Base-by-base conservation (phyloP, 2,888 invertebrate species). In the Drosophila longiperda region DNA sequence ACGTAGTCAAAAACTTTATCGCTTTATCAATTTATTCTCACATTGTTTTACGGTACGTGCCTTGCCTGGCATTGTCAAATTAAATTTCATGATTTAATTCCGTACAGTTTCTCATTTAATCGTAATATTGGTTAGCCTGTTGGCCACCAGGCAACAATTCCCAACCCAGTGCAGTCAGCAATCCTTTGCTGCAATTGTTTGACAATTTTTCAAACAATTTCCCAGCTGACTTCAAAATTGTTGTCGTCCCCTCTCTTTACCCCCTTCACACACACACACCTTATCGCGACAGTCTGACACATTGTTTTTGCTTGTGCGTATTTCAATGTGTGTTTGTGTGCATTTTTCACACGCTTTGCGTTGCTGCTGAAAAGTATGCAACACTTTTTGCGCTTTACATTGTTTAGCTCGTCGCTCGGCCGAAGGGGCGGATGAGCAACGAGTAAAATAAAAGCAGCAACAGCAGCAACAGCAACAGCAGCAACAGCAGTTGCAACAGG, bases 121-220 rank as follows among this genome's bases (percentile, higher is more conserved):
- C 54, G 58, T 48, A 45, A 64, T 58, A 57, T 70, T 63, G 71
- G 63, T 69, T 34, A 36, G 57, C 60, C 60, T 20, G 36, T 20
- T 42, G n/a, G 66, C 71, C 61, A 65, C 63, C 40, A 33, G 49
- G 49, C 33, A 45, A 7, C 59, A 55, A 67, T 54, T 65, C 64
- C 36, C 58, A 52, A 26, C 33, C 40, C 64, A 38, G 6, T 26
- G 26, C 33, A 50, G 23, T 12, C 58, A 32, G 52, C 7, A 50
- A 32, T 58, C 65, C 45, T 72, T 69, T 55, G 65, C 63, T 57
- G 77, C 90, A 90, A 87, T 90, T 87, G 87, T 87, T 90, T 87
- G 87, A 87, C 90, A 88, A 87, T 90, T 87, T 87, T 87, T 85
- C 89, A 87, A 26, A 84, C 85, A 77, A 82, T 85, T 87, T 84